A percentile compares a stretch with the other conserved stretches of the same genome.
phyloP scores from a whole-genome alignment of 2,113 vertebrate genomes.

The Engystomops pustulosus region DNA sequence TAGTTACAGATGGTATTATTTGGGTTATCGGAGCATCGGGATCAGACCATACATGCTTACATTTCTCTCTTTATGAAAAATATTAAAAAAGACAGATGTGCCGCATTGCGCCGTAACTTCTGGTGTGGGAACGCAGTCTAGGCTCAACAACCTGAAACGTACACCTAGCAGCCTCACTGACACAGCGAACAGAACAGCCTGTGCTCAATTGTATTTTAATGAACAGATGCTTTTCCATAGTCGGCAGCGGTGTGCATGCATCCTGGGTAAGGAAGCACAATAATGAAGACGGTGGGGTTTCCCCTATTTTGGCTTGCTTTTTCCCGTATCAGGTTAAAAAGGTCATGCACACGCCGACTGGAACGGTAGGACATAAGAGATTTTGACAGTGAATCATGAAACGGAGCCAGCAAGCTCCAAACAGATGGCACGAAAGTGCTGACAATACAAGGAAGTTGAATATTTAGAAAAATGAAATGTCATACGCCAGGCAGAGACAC shows the following conservation, averaged over 20 bases:
- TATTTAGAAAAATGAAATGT: constrained; percentile 44
- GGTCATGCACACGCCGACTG: constrained; percentile 38
- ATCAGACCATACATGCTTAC: background rate
- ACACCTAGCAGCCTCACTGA: background rate
- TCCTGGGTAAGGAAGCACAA: background rate
- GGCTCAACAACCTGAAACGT: background rate
- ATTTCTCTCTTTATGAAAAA: background rate
- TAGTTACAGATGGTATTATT: too few relatives aligned
- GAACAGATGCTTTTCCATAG: constrained; percentile 31
- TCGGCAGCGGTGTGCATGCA: background rate
- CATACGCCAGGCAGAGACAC: constrained; percentile 3
- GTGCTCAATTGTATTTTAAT: constrained; percentile 47
- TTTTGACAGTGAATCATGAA: constrained; percentile 55
- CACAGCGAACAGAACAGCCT: background rate
- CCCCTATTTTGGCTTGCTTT: constrained; percentile 22
- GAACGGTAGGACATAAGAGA: constrained; percentile 37
- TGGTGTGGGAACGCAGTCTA: background rate
- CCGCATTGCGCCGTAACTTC: background rate
- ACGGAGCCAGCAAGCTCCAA: constrained; percentile 21
- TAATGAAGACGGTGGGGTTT: constrained; percentile 40
- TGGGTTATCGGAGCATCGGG: background rate
- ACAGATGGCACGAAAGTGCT: constrained; percentile 51
- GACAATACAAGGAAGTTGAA: constrained; percentile 44
- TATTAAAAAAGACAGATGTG: background rate
- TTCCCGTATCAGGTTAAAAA: constrained; percentile 39